Base-by-base conservation (phyloP, 2,888 invertebrate species). In the Volucella bombylans region DNA sequence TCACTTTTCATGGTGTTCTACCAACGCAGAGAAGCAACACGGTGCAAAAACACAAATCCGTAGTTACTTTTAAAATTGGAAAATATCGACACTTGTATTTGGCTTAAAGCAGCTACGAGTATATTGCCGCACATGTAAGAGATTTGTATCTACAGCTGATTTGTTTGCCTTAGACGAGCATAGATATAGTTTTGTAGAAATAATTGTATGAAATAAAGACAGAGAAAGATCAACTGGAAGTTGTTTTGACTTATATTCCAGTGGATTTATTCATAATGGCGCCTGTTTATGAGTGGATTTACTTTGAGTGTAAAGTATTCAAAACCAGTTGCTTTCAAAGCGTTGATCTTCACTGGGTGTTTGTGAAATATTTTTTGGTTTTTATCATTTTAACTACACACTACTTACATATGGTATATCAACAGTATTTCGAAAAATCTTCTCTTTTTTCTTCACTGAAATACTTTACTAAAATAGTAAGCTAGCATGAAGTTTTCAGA, bases 211-310 rank as follows among this genome's bases (percentile, higher is more conserved):
- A 50, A 31, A 71, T 15, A 45, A 9, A 18, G 52, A 39, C 43
- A 67, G 67, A 45, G 11, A 43, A 41, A 38, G 41, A 55, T 8
- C 41, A 15, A 43, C 4, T 69, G 43, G 65, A 72, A 65, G 57
- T 76, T 67, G 49, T 72, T 55, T 68, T 72, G 55, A 61, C 71
- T 54, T 72, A 57, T 3, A 68, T 77, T 82, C 62, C 62, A 72
- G n/a, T 82, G 72, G 77, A 72, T 68, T 31, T 68, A 39, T 72
- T 52, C 43, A 1, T 61, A 80, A 74, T 80, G 72, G 77, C 72
- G 67, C n/a, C 52, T 45, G 10, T 23, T 11, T 31, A 64, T 78
- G 82, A 73, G 82, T 77, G 62, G 11, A 57, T 47, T 15, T 61
- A 1, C 0, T 4, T 74, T 62, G 62, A 68, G 50, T 59, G 14